Percentiles rank a stretch among this genome's conserved stretches.
Conservation (phyloP, 2,888 invertebrate species). For the Pinctada fucata region DNA sequence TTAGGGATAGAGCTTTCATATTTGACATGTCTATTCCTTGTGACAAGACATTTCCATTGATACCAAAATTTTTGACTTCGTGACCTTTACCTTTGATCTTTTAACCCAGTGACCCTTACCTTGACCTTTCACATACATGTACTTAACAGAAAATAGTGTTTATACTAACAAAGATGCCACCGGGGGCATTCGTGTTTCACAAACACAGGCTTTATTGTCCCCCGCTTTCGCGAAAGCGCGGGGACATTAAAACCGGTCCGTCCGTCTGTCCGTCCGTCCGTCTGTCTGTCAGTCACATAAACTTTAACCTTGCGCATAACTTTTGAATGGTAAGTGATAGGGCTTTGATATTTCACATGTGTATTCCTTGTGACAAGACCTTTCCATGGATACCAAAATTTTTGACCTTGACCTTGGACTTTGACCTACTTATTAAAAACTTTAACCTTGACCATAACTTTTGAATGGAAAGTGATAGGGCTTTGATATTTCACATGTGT, state of each 20-base stretch:
- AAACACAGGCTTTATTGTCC: too few relatives aligned
- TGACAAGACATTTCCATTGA: neutral
- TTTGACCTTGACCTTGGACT: neutral
- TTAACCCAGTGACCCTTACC: neutral
- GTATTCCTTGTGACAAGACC: conserved; percentile 1
- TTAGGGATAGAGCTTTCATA: neutral
- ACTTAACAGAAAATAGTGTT: too few relatives aligned
- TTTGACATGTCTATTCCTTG: neutral
- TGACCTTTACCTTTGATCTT: neutral
- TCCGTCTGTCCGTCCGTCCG: too few relatives aligned
- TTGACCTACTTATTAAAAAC: neutral
- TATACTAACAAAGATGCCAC: neutral
- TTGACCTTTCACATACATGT: too few relatives aligned
- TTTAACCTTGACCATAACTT: neutral
- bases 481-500: neutral
- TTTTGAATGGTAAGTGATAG: neutral
- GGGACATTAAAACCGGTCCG: too few relatives aligned
- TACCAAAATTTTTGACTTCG: neutral
- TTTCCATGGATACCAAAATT: neutral
- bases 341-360: neutral
- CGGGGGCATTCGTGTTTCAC: neutral
- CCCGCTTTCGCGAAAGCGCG: too few relatives aligned
- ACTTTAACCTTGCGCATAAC: neutral
- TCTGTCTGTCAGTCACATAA: too few relatives aligned
- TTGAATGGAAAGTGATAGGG: neutral